Evolutionary conservation across 1,140 invertebrate species (phyloP).

Genomic region (Caerostris extrusa): DNA sequence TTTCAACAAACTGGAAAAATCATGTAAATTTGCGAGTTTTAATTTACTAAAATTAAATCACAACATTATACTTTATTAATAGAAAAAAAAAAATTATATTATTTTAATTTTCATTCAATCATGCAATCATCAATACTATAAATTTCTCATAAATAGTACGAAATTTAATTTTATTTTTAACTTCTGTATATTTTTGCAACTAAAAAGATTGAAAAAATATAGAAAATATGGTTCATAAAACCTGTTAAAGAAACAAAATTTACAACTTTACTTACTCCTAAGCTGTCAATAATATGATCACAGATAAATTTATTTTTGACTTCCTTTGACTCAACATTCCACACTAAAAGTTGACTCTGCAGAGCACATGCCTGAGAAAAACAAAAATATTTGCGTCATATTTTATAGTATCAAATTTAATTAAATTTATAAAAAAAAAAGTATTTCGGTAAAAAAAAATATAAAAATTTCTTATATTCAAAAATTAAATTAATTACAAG

Average conservation of each 20-base stretch:
- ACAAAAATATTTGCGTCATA: neutral
- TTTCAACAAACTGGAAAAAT: too few relatives aligned
- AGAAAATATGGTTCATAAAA: neutral
- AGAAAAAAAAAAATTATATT: neutral
- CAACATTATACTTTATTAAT: neutral
- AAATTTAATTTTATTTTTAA: neutral
- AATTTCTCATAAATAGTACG: neutral
- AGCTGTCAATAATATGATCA: neutral
- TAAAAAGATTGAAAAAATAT: neutral
- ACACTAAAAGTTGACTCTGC: neutral
- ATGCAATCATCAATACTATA: neutral
- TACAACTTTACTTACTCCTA: neutral
- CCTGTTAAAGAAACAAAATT: neutral
- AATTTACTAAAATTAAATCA: too few relatives aligned
- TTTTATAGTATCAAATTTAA: neutral
- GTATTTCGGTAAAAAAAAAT: neutral
- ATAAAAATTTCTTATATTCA: neutral
- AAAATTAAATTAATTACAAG: neutral
- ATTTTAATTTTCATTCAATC: neutral
- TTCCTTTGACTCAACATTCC: neutral
- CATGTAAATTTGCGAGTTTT: too few relatives aligned
- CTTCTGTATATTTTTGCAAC: neutral
- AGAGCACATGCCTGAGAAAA: neutral
- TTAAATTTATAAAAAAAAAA: neutral
- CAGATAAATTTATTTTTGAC: neutral